phyloP scores from a whole-genome alignment of 2,113 vertebrate species.

The Monarcha castaneiventris region DNA sequence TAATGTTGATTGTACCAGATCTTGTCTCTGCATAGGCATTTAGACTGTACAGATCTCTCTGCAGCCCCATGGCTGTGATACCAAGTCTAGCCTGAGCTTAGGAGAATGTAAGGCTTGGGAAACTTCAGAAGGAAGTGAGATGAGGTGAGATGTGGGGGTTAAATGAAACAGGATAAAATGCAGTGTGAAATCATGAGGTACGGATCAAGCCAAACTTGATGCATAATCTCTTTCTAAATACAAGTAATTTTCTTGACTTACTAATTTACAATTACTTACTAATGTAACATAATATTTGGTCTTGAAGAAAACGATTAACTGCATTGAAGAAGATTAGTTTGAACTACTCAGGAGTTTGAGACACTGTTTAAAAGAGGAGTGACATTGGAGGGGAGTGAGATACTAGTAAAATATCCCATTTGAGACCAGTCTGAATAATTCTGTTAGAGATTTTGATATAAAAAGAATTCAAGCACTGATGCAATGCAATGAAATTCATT shows the following conservation, averaged over 20 bases:
- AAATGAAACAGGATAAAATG: not conserved
- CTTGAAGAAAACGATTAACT: not conserved
- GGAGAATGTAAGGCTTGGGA: not conserved
- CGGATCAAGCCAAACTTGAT: fast-evolving
- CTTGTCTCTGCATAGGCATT: not conserved
- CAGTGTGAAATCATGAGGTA: not conserved
- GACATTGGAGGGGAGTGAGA: not conserved
- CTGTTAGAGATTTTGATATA: not conserved
- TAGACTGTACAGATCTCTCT: not conserved
- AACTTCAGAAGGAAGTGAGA: not conserved
- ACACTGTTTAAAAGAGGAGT: not conserved
- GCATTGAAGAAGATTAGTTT: not conserved
- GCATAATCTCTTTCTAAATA: not conserved
- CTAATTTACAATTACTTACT: not conserved
- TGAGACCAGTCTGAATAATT: not conserved
- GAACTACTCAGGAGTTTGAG: not conserved
- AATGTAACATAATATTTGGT: not conserved
- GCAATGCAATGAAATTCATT: not conserved
- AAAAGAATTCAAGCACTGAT: not conserved
- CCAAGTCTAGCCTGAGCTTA: not conserved
- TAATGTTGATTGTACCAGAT: not conserved
- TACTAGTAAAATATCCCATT: not conserved
- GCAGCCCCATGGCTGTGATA: not conserved
- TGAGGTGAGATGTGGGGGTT: not conserved
- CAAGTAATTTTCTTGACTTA: not conserved